These are phyloP conservation scores for Habropoda laboriosa DNA, from an alignment of 1,140 invertebrate genomes.

Conservation along the genomic window DNA sequence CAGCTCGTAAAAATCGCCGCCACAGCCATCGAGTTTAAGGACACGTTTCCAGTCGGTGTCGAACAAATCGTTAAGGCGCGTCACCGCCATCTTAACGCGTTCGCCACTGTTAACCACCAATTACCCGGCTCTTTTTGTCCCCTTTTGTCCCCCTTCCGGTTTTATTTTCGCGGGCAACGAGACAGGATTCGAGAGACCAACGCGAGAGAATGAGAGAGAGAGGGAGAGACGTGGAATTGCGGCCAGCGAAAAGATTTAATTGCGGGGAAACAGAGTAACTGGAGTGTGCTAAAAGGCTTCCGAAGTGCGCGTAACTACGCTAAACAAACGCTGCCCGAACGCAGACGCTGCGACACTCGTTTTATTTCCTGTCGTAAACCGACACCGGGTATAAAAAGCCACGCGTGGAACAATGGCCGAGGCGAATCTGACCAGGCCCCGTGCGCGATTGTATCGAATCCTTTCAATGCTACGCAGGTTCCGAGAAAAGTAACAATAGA, in stretches of 20 bases:
- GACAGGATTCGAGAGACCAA: neutral
- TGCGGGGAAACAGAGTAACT: constrained; percentile 13
- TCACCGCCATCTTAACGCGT: neutral
- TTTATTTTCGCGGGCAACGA: neutral
- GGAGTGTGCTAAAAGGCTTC: constrained; percentile 20
- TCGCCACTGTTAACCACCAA: neutral
- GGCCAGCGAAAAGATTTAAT: constrained; percentile 36
- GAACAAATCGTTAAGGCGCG: neutral
- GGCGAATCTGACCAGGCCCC: neutral
- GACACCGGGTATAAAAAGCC: neutral
- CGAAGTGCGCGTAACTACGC: constrained; percentile 21
- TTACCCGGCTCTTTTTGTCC: neutral
- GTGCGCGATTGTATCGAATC: neutral
- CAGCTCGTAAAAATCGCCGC: neutral
- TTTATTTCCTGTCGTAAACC: constrained; percentile 16
- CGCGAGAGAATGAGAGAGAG: neutral
- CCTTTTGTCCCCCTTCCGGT: neutral
- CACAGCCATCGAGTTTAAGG: neutral
- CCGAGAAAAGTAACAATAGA: too few relatives aligned
- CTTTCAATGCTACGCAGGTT: neutral
- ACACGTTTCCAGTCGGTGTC: neutral
- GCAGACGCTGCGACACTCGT: neutral
- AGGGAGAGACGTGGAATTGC: neutral
- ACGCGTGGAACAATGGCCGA: neutral
- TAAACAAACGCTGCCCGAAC: neutral